These are phyloP conservation scores for Melipona beecheii DNA, from an alignment of 2,888 invertebrate species.

Conservation along the genomic window DNA sequence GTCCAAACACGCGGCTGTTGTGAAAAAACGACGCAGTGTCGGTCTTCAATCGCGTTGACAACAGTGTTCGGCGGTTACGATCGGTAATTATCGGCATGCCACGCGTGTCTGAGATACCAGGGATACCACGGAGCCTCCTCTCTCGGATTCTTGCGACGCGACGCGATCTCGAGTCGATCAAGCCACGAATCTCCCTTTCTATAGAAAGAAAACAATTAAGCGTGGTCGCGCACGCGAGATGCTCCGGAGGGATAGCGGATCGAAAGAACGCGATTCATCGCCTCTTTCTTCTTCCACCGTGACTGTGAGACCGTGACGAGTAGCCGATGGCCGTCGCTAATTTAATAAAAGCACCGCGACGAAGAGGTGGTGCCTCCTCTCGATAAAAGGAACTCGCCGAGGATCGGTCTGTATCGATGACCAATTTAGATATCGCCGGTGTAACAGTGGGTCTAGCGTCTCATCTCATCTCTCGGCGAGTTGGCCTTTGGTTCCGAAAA, in stretches of 20 bases:
- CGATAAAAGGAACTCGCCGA: not conserved
- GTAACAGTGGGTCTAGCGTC: constrained; percentile 29
- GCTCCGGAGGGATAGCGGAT: constrained; percentile 35
- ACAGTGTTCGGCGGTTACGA: constrained; percentile 46
- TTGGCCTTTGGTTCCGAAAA: not conserved
- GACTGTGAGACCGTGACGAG: constrained; percentile 41
- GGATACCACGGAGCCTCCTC: constrained; percentile 33
- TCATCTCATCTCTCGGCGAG: constrained; percentile 14
- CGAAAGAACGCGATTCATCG: constrained; percentile 58
- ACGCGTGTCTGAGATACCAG: constrained; percentile 41
- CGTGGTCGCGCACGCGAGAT: constrained; percentile 40
- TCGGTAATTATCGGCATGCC: constrained; percentile 52
- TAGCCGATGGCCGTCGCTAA: constrained; percentile 65
- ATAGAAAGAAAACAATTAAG: constrained; percentile 64
- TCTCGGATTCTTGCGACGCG: constrained; percentile 15
- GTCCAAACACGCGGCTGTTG: not conserved
- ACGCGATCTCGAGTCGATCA: not conserved
- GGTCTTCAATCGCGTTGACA: constrained; percentile 43
- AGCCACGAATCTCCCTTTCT: constrained; percentile 40
- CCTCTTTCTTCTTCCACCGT: constrained; percentile 49
- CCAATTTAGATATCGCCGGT: constrained; percentile 63
- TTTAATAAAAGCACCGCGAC: constrained; percentile 66
- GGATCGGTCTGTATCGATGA: constrained; percentile 63
- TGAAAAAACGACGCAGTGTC: not conserved
- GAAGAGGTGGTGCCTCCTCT: not conserved